Evolutionary conservation across 1,140 invertebrate genomes (phyloP).

Genomic region (Cotesia typhae): DNA sequence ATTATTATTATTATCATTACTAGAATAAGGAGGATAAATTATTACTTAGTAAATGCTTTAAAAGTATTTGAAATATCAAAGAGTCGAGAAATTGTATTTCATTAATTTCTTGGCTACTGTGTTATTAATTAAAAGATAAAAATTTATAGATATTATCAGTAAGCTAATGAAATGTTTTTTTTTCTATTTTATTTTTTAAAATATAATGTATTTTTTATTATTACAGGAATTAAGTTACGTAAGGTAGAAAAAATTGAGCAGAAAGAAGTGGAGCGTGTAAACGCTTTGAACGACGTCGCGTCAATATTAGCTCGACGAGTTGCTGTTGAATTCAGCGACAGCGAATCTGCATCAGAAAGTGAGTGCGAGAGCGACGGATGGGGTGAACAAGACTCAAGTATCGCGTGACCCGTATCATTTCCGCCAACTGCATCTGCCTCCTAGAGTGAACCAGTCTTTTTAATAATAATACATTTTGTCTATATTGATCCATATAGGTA

Average conservation of each 20-base stretch:
- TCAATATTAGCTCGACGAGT: slow-evolving; percentile 93
- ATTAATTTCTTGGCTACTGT: slow-evolving; percentile 27
- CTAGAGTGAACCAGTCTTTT: slow-evolving; percentile 41
- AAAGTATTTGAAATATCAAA: too few relatives aligned
- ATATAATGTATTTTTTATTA: not conserved
- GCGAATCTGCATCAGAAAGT: slow-evolving; percentile 83
- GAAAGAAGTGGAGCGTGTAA: slow-evolving; percentile 79
- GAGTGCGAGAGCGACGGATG: slow-evolving; percentile 78
- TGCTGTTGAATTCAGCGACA: slow-evolving; percentile 93
- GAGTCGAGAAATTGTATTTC: not conserved
- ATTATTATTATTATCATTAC: too few relatives aligned
- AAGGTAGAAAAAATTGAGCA: slow-evolving; percentile 91
- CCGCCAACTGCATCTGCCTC: slow-evolving; percentile 54
- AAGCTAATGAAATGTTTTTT: slow-evolving; percentile 9
- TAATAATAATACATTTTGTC: not conserved
- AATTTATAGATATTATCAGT: too few relatives aligned
- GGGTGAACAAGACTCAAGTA: slow-evolving; percentile 72
- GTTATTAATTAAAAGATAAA: too few relatives aligned
- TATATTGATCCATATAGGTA: not conserved
- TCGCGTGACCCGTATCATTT: slow-evolving; percentile 66
- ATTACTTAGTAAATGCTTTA: too few relatives aligned
- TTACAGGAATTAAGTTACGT: slow-evolving; percentile 85
- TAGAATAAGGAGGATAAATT: too few relatives aligned
- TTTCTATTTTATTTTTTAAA: slow-evolving; percentile 20
- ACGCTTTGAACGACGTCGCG: slow-evolving; percentile 90